Evolutionary conservation across 1,140 invertebrate species (phyloP).

Genomic region (Harpegnathos saltator): DNA sequence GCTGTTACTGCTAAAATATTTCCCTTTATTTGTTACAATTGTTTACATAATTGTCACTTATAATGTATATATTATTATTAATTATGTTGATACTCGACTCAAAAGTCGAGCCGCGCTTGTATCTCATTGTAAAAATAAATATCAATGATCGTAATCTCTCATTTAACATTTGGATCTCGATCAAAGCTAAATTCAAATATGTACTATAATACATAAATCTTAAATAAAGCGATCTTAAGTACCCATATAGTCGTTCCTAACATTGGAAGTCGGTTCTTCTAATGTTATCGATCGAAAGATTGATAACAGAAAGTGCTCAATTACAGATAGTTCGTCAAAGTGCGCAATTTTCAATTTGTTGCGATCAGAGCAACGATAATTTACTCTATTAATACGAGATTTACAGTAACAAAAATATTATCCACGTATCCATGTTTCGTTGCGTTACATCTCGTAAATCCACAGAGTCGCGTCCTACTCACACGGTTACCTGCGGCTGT

Average conservation of each 20-base stretch:
- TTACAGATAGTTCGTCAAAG: neutral
- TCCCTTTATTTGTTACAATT: constrained; percentile 42
- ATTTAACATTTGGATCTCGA: constrained; percentile 11
- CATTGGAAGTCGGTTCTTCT: constrained; percentile 31
- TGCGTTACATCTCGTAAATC: neutral
- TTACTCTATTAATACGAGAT: constrained; percentile 17
- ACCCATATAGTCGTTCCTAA: neutral
- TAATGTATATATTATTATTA: constrained; percentile 7
- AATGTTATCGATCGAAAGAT: constrained; percentile 25
- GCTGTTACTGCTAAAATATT: constrained; percentile 61
- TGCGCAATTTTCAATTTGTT: neutral
- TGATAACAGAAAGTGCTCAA: constrained; percentile 3
- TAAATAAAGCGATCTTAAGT: constrained; percentile 14
- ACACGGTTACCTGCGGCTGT: neutral
- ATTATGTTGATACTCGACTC: neutral
- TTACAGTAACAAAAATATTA: constrained; percentile 5
- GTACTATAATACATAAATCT: neutral
- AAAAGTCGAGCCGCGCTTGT: neutral
- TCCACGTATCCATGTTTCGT: constrained; percentile 10
- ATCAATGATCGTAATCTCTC: constrained; percentile 18
- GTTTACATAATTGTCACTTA: constrained; percentile 13
- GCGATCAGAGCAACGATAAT: neutral
- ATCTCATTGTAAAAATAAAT: constrained; percentile 63
- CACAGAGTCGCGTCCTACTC: neutral
- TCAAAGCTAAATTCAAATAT: neutral